Percentiles rank a stretch among this genome's conserved stretches.
These are phyloP conservation scores for Notarius lentiginosus DNA, from an alignment of 2,113 vertebrate genomes.

Conservation along the genomic window DNA sequence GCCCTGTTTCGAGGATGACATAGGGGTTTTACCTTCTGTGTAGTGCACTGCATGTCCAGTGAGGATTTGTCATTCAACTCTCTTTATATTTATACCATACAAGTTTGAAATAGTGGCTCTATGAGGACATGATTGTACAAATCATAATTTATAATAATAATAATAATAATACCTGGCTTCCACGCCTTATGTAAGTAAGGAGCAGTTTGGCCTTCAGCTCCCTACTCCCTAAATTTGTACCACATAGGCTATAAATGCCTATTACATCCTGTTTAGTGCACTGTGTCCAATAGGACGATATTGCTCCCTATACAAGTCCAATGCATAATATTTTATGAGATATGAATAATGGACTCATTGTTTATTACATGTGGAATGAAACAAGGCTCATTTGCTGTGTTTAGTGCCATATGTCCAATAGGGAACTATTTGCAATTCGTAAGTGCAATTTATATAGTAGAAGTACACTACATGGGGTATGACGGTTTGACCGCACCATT, in stretches of 20 bases:
- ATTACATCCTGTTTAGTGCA: background rate
- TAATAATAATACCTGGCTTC: too few relatives aligned
- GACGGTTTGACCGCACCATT: too few relatives aligned
- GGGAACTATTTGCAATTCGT: background rate
- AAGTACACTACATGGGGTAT: background rate
- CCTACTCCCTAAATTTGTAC: background rate
- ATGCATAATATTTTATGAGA: background rate
- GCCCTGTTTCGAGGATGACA: conserved; percentile 31
- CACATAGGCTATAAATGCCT: background rate
- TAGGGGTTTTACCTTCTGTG: background rate
- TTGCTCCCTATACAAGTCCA: background rate
- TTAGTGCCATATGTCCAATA: background rate
- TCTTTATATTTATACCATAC: background rate
- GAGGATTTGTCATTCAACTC: background rate
- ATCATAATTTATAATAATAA: background rate
- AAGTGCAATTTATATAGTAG: background rate
- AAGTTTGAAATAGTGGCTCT: background rate
- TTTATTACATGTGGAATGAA: background rate
- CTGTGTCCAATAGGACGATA: background rate
- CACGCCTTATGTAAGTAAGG: too few relatives aligned
- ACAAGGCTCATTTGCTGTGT: background rate
- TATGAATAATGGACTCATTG: background rate
- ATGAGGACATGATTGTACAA: background rate
- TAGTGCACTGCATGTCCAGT: background rate
- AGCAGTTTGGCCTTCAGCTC: background rate